Percentiles rank a stretch among this genome's conserved stretches.
phyloP scores from a whole-genome alignment of 2,797 vertebrate genomes.

The Ceryle rudis region DNA sequence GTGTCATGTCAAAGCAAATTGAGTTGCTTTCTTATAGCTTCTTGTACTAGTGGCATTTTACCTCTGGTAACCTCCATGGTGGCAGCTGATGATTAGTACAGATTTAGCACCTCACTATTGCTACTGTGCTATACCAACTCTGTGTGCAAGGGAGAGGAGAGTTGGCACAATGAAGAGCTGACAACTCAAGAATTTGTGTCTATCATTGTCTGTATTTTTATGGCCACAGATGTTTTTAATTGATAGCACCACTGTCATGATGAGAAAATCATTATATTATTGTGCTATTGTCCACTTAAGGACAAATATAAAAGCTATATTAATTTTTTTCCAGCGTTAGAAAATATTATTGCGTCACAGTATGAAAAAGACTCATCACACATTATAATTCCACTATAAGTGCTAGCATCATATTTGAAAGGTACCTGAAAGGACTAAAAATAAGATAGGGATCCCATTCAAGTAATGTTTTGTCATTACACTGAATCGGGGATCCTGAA shows the following conservation, averaged over 20 bases:
- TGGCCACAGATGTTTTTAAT: neutral
- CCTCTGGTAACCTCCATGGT: neutral
- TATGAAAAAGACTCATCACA: neutral
- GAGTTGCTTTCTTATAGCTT: neutral
- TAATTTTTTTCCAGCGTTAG: neutral
- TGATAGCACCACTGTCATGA: neutral
- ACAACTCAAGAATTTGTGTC: neutral
- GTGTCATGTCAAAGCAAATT: neutral
- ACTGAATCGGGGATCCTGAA: neutral
- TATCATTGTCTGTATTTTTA: neutral
- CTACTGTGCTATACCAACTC: neutral
- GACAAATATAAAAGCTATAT: neutral
- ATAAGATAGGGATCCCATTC: neutral
- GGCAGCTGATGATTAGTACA: neutral
- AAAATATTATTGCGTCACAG: neutral
- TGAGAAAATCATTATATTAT: neutral
- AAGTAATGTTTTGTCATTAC: neutral
- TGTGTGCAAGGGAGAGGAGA: neutral
- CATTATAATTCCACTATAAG: neutral
- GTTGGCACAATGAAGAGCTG: neutral
- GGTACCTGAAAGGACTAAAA: neutral
- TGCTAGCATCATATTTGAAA: neutral
- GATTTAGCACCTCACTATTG: neutral
- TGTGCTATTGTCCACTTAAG: neutral
- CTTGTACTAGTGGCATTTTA: neutral